These are phyloP conservation scores for Enteromius mattozi DNA, from an alignment of 2,797 vertebrate genomes.

Conservation along the genomic window DNA sequence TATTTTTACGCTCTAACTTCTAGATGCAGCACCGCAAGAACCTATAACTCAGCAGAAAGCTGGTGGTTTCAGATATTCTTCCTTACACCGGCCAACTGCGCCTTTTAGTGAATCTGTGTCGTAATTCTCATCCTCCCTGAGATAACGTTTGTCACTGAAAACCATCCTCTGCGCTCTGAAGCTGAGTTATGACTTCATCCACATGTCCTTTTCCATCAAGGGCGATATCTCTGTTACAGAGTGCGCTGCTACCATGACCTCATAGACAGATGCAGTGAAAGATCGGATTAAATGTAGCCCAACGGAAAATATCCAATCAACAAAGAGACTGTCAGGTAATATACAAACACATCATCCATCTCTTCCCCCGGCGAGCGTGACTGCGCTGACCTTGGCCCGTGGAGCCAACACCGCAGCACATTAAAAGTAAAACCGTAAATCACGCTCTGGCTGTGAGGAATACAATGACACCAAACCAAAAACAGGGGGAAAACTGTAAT, in stretches of 20 bases:
- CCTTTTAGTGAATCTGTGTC: neutral
- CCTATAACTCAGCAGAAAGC: neutral
- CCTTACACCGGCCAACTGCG: neutral
- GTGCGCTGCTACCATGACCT: slow-evolving; percentile 21
- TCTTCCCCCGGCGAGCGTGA: slow-evolving; percentile 10
- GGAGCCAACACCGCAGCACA: slow-evolving; percentile 48
- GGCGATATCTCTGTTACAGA: slow-evolving; percentile 30
- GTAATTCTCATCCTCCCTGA: slow-evolving; percentile 22
- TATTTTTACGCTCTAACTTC: neutral
- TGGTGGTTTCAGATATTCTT: neutral
- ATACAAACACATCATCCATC: slow-evolving; percentile 54
- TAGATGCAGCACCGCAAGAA: neutral
- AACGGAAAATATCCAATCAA: slow-evolving; percentile 55
- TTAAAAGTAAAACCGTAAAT: slow-evolving; percentile 63
- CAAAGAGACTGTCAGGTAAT: slow-evolving; percentile 48
- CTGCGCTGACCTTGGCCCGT: slow-evolving; percentile 49
- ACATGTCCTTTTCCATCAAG: slow-evolving; percentile 43
- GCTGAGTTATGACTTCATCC: slow-evolving; percentile 36
- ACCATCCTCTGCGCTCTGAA: neutral
- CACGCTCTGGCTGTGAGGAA: slow-evolving; percentile 44
- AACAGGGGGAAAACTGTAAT: slow-evolving; percentile 58
- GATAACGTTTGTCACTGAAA: slow-evolving; percentile 30
- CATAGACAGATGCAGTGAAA: slow-evolving; percentile 30
- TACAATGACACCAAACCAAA: slow-evolving; percentile 61
- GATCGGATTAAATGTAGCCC: slow-evolving; percentile 41